Base-by-base conservation (phyloP, 2,797 vertebrate genomes). In the Botia almorhae region DNA sequence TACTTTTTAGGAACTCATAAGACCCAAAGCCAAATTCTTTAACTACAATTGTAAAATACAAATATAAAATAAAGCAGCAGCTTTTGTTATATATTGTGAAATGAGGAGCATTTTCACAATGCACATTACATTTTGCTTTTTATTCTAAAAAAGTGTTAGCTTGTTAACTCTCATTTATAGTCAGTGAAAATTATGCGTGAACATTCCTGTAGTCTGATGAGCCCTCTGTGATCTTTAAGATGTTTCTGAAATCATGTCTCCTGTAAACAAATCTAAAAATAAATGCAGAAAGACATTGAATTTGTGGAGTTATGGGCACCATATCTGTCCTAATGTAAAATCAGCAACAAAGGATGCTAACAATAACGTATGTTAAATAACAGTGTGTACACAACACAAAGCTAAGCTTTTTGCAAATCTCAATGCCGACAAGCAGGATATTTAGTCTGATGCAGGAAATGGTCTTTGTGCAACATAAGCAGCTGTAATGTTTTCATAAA, bases 1-100 rank as follows among this genome's bases (percentile, higher is more conserved):
- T 1, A 13, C 26, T 71, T 78, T 71, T 72, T 72, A 79, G 64
- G 10, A 72, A 72, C 63, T 65, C 8, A 43, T 23, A 23, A n/a
- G 63, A 65, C 69, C 48, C 72, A 11, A 12, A 79, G 58, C 69
- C 10, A 58, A 63, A 43, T 76, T 68, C 6, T 68, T 56, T 26
- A 29, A 63, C 43, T 46, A 11, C 43, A 46, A 11, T 46, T 58
- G 21, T 43, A 68, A 7, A 36, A 55, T 29, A 68, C 2, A 7
- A 17, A 23, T 50, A 51, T 63, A 74, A 48, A 50, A 50, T 36
- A 14, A 74, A 63, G 2, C 19, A 68, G 16, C 21, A 68, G 75
- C 36, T 14, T 63, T 63, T 26, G 46, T 67, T 43, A 7, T 53
- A 53, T 56, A 56, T 23, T 55, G 19, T 76, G 33, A 26, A 17